Evolutionary conservation across 2,888 invertebrate genomes (phyloP), one percentile per base, ranked within the genome.

Genomic region (Marasmarcha lunaedactyla): DNA sequence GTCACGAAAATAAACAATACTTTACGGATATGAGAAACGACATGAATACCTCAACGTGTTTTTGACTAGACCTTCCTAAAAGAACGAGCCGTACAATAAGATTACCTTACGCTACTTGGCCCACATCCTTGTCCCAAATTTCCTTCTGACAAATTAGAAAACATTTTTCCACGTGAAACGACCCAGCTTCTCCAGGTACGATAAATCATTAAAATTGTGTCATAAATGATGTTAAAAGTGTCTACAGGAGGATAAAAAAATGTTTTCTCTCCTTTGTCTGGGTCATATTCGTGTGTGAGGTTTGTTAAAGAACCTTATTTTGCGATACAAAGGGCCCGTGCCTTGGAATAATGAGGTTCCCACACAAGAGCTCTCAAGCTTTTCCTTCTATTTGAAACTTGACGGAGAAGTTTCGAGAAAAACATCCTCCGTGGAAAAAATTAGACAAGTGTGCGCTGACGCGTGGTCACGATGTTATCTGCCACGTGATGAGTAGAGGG

Each of bases 301-400:
- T 74, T 72, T 68, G 66, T 71, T 73, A 79, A 78, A 71, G 71
- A 78, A 76, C 73, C 79, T 78, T 79, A 77, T 79, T 79, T 76
- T 62, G 64, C 60, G 58, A 65, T 67, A 77, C 79, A 79, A 79
- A 76, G 74, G 67, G 63, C 57, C 54, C 77, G 78, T 78, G 79
- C 74, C 66, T 66, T 68, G 63, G 74, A 78, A 79, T 79, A 79
- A 79, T 79, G 78, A 79, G 79, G 67, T 70, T 68, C 65, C 65
- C 62, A 52, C 54, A 52, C 57, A 67, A 61, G 68, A 50, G 60
- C 57, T 59, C 72, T 76, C 57, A 48, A 67, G 52, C 45, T 52
- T 57, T 63, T 63, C 68, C 63, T 68, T 60, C 65, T 70, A 68
- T 69, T 71, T 71, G 70, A 63, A 68, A 62, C 76, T 73, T 66